A percentile compares a stretch with the other conserved stretches of the same genome.
phyloP scores from a whole-genome alignment of 2,888 invertebrate species.

The Sesamia inferens region DNA sequence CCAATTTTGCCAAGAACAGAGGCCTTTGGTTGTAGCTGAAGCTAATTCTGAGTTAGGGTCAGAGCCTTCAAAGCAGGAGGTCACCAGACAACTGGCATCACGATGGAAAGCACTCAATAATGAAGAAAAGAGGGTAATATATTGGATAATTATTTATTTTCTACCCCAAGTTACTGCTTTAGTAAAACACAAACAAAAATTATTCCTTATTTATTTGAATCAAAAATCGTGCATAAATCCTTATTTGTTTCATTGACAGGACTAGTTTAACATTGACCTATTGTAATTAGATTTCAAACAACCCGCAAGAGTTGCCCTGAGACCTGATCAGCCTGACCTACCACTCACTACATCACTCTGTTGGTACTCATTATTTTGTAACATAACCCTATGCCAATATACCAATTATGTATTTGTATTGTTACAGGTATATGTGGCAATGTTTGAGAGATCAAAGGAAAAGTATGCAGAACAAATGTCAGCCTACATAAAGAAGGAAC shows the following conservation, averaged over 20 bases:
- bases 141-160: neutral
- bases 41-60: conserved; percentile 91
- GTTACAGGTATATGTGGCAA: conserved; percentile 92
- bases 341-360: too few species aligned
- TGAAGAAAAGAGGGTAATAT: conserved; percentile 92
- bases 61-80: conserved; percentile 93
- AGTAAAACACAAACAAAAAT: neutral
- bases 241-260: too few species aligned
- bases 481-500: conserved; percentile 90
- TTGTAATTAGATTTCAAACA: neutral
- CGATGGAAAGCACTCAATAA: conserved; percentile 93
- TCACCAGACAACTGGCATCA: conserved; percentile 93
- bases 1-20: conserved; percentile 94
- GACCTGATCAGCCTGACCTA: too few species aligned
- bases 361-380: too few species aligned
- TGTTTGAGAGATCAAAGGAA: conserved; percentile 93
- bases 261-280: neutral
- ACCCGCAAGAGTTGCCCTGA: too few species aligned
- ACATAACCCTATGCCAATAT: too few species aligned
- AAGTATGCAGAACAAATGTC: conserved; percentile 94
- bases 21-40: conserved; percentile 93
- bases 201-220: neutral
- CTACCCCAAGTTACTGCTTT: neutral
- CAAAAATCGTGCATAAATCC: too few species aligned
- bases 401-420: neutral